phyloP scores from a whole-genome alignment of 2,113 vertebrate genomes.

The Nothobranchius kuhntae region DNA sequence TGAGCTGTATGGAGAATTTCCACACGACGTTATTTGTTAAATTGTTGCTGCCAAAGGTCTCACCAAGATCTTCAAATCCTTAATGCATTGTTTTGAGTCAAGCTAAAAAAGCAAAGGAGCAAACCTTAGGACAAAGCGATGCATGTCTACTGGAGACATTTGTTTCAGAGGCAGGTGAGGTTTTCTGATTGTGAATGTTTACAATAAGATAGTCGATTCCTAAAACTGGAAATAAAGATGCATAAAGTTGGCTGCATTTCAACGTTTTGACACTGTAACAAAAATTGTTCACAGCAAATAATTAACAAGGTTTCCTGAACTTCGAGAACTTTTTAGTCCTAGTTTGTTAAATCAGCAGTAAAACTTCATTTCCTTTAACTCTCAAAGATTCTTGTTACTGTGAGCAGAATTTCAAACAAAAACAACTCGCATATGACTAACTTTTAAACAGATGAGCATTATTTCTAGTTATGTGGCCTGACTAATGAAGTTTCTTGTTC shows the following conservation, averaged over 20 bases:
- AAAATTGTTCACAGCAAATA: not conserved
- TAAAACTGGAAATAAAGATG: not conserved
- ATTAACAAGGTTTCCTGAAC: not conserved
- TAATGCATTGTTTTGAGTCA: not conserved
- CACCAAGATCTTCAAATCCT: constrained; percentile 15
- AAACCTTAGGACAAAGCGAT: constrained; percentile 9
- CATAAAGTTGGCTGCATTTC: not conserved
- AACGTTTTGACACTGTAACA: not conserved
- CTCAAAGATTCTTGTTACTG: not conserved
- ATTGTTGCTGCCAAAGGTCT: constrained; percentile 36
- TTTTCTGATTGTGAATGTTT: no score
- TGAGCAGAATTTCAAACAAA: not conserved
- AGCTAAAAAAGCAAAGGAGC: constrained; percentile 24
- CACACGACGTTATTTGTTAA: constrained; percentile 41
- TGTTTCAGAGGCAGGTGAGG: no score
- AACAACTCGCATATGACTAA: not conserved
- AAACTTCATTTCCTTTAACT: no score
- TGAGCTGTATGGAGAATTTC: constrained; percentile 1
- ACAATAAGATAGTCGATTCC: no score
- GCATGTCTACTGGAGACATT: no score
- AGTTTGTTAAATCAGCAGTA: not conserved
- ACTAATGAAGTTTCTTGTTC: constrained; percentile 5
- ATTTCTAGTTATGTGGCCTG: constrained; percentile 14
- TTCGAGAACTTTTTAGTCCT: not conserved
- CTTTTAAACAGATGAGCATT: constrained; percentile 8